Evolutionary conservation across 2,888 invertebrate species (phyloP).

Genomic region (Chymomyza procnemis): DNA sequence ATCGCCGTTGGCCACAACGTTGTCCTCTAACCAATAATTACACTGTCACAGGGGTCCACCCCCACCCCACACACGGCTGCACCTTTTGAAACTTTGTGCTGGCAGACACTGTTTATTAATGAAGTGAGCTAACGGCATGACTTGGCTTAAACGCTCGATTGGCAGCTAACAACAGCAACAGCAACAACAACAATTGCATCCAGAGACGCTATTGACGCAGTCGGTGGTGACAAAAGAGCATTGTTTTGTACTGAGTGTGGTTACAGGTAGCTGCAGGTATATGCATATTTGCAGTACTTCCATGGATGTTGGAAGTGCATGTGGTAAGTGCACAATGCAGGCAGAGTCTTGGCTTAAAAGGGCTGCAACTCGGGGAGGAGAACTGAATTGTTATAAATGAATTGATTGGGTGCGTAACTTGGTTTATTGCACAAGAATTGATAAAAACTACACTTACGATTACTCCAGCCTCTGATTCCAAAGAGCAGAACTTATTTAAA

Average conservation of each 20-base stretch:
- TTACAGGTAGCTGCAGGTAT: neutral
- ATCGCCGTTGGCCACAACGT: neutral
- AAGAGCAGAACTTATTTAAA: too few relatives aligned
- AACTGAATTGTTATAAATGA: too few relatives aligned
- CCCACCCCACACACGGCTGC: slow-evolving; percentile 38
- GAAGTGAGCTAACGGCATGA: slow-evolving; percentile 48
- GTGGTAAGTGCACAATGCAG: neutral
- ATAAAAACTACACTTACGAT: too few relatives aligned
- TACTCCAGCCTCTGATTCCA: too few relatives aligned
- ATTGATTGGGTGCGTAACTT: too few relatives aligned
- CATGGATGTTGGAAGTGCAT: neutral
- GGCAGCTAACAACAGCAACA: neutral
- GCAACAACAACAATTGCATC: slow-evolving; percentile 4
- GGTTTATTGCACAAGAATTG: too few relatives aligned
- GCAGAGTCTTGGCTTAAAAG: neutral
- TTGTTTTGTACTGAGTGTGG: slow-evolving; percentile 33
- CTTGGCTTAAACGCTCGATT: slow-evolving; percentile 36
- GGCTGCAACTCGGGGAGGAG: neutral
- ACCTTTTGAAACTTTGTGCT: slow-evolving; percentile 15
- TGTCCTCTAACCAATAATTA: slow-evolving; percentile 54
- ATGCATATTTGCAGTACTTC: neutral
- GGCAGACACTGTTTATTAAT: slow-evolving; percentile 53
- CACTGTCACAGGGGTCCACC: slow-evolving; percentile 33
- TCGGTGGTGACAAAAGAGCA: slow-evolving; percentile 45
- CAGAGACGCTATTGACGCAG: slow-evolving; percentile 24